Base-by-base conservation (phyloP, 2,888 invertebrate species). In the Digitonthophagus gazella region DNA sequence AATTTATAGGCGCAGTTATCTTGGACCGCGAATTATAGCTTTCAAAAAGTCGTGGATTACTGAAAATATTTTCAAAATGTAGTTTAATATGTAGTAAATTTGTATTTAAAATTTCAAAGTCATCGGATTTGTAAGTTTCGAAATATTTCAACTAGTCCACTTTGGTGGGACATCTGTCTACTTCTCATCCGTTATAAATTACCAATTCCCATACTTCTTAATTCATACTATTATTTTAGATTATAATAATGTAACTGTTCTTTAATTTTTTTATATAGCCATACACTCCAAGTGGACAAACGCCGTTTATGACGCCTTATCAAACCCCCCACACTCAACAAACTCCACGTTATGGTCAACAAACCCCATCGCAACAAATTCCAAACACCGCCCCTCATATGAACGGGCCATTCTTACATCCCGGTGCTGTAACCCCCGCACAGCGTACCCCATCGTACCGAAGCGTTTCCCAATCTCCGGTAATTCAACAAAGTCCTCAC, bases 231-330 rank as follows among this genome's bases (percentile, higher is more conserved):
- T 65, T 65, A 64, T 5, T 64, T 16, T 16, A 4, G 19, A n/a
- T 1, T 64, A 1, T 16, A 6, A 44, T n/a, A n/a, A n/a, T 5
- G 16, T n/a, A 15, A 56, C 16, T 11, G 14, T 3, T 56, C 11
- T 61, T 58, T 55, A 18, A 67, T 72, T 72, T 66, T 55, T 64
- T 68, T 72, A 77, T 78, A 15, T 72, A 84, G 78, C 95, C 95
- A 0, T 95, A 96, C 81, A 95, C 95, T 16, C 96, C 96, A 1
- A 95, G 94, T 66, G 94, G 95, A 0, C 95, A 95, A 81, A 97
- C 97, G 0, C 96, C 96, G 0, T 95, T 95, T 84, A 93, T 97
- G 92, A 96, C 96, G 0, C 96, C 96, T 0, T 95, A 92, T 79
- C 90, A 91, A 72, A 91, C 92, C 0, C 90, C 91, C 0, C 88